These are phyloP conservation scores for Cheiracanthium punctorium DNA, from an alignment of 2,888 invertebrate genomes.

Conservation along the genomic window DNA sequence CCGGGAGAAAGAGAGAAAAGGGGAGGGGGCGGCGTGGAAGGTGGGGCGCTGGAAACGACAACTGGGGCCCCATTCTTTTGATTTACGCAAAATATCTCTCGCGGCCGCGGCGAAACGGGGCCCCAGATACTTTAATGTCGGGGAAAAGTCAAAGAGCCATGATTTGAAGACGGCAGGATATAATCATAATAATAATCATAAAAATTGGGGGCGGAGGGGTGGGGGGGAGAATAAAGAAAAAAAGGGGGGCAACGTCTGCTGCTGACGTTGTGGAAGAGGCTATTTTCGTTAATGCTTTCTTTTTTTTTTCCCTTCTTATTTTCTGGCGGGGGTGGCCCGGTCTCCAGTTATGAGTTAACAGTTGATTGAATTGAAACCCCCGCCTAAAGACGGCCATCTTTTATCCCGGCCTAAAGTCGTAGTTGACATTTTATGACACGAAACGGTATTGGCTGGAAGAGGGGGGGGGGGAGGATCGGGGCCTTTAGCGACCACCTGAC, in stretches of 20 bases:
- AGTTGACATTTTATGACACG: constrained; percentile 69
- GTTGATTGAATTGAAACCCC: constrained; percentile 70
- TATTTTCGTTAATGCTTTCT: constrained; percentile 65
- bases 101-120: constrained; percentile 48
- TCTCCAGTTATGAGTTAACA: constrained; percentile 69
- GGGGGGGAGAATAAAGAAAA: neutral
- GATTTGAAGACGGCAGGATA: constrained; percentile 63
- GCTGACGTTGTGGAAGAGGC: constrained; percentile 56
- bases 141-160: constrained; percentile 64
- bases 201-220: too few relatives aligned
- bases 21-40: neutral
- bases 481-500: constrained; percentile 48
- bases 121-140: constrained; percentile 58
- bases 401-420: constrained; percentile 66
- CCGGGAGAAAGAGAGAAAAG: neutral
- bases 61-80: constrained; percentile 59
- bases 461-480: too few relatives aligned
- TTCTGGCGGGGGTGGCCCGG: constrained; percentile 37
- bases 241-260: constrained; percentile 21
- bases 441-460: constrained; percentile 61
- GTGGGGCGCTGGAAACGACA: constrained; percentile 53
- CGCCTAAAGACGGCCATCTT: constrained; percentile 67
- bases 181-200: constrained; percentile 49
- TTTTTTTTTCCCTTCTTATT: too few relatives aligned
- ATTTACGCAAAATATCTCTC: constrained; percentile 69